These are phyloP conservation scores for Phrynocephalus forsythii DNA, from an alignment of 2,797 vertebrate genomes.

Conservation along the genomic window DNA sequence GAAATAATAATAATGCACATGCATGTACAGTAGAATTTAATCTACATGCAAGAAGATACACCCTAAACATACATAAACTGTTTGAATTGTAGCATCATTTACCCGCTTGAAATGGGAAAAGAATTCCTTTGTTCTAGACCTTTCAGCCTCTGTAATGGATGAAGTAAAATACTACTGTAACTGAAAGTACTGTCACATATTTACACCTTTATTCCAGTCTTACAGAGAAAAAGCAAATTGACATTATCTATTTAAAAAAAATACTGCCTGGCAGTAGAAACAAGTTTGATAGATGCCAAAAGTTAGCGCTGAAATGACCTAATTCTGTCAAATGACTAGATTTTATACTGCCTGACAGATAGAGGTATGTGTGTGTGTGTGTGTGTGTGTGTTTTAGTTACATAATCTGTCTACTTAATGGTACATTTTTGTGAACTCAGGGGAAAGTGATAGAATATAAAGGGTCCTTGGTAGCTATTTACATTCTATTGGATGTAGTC, in stretches of 20 bases:
- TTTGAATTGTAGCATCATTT: conserved; percentile 30
- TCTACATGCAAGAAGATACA: conserved; percentile 32
- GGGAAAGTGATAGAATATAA: not conserved
- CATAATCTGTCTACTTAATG: not conserved
- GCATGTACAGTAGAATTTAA: not conserved
- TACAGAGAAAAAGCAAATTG: conserved; percentile 22
- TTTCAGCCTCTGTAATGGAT: not conserved
- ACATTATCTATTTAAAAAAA: conserved; percentile 4
- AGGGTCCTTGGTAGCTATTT: not conserved
- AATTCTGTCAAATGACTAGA: conserved; percentile 42
- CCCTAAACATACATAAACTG: conserved; percentile 24
- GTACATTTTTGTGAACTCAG: conserved; percentile 6
- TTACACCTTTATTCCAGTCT: not conserved
- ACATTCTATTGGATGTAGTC: not conserved
- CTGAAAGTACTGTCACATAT: not conserved
- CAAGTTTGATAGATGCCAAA: conserved; percentile 33
- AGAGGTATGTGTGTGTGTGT: too few species aligned
- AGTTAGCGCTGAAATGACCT: conserved; percentile 31
- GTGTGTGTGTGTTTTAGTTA: not conserved
- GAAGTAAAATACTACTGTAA: not conserved
- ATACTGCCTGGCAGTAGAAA: conserved; percentile 20
- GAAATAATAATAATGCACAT: not conserved
- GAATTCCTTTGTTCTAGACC: not conserved
- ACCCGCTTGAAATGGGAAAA: too few species aligned
- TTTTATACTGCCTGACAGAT: conserved; percentile 40